Evolutionary conservation across 2,113 vertebrate genomes (phyloP).

Genomic region (Myotis brandtii): DNA sequence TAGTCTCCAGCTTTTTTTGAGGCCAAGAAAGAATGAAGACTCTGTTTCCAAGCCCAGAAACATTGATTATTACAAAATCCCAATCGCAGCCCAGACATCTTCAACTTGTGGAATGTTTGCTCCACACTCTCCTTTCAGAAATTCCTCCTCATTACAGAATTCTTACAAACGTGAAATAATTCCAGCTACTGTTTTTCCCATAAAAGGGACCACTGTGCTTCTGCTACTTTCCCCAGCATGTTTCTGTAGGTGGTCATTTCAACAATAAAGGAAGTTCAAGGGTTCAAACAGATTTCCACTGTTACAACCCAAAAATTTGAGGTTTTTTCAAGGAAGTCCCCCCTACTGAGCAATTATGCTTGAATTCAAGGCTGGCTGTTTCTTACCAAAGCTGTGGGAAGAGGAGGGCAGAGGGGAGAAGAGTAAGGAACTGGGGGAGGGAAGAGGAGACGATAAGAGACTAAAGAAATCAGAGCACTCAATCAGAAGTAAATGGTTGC

Average conservation of each 20-base stretch:
- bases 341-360: slow-evolving; percentile 86
- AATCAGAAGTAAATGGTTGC: slow-evolving; percentile 81
- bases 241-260: slow-evolving; percentile 86
- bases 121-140: slow-evolving; percentile 75
- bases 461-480: slow-evolving; percentile 84
- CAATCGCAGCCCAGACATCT: slow-evolving; percentile 73
- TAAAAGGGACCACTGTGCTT: slow-evolving; percentile 86
- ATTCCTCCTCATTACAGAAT: slow-evolving; percentile 79
- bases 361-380: slow-evolving; percentile 84
- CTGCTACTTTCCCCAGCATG: slow-evolving; percentile 59
- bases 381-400: slow-evolving; percentile 77
- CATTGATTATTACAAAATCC: slow-evolving; percentile 75
- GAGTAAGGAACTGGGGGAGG: not conserved
- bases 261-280: slow-evolving; percentile 88
- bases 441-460: slow-evolving; percentile 68
- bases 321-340: slow-evolving; percentile 81
- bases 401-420: slow-evolving; percentile 63
- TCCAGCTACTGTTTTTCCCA: slow-evolving; percentile 80
- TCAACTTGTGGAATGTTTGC: slow-evolving; percentile 81
- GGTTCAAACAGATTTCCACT: slow-evolving; percentile 87
- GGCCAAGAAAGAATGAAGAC: slow-evolving; percentile 81
- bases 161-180: slow-evolving; percentile 77
- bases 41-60: slow-evolving; percentile 78
- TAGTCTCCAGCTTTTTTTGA: slow-evolving; percentile 63
- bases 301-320: slow-evolving; percentile 84